Base-by-base conservation (phyloP, 1,140 invertebrate genomes). In the Hylyphantes graminicola region DNA sequence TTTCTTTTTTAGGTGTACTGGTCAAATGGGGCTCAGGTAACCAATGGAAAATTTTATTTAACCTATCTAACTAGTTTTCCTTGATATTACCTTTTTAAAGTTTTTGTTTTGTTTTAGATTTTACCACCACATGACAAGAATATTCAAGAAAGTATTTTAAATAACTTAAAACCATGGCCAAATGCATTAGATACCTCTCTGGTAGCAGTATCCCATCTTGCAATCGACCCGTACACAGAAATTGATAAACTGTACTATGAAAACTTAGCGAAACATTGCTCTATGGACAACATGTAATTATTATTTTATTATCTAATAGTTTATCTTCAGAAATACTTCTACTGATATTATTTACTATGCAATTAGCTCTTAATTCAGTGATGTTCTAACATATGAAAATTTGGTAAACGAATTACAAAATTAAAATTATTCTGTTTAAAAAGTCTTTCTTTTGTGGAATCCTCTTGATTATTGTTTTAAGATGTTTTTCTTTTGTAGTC, bases 51-150 rank as follows among this genome's bases (percentile, higher is more conserved):
- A 3, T 68, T 55, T 74, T 74, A 57, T 3, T 74, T 10, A 55
- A 21, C 10, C 21, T 19, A 10, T 73, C 13, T 68, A 7, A 68
- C 65, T 68, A 13, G 4, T 19, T 68, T 19, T 13, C 15, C 21
- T 13, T 68, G 5, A 68, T 13, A 19, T 15, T 61, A 61, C 12
- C 17, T 61, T 35, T 35, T 35, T 35, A 35, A n/a, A 35, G 35
- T 35, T 35, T 35, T 35, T 35, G 8, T 72, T 63, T 73, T 17
- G 17, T 81, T 86, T 11, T 88, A 99, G 93, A 99, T 99, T 67
- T 95, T 98, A 75, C 90, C 94, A 0, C 98, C 98, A 0, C 94
- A 96, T 87, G 98, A 99, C 90, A 94, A 94, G 88, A 92, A 93
- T 67, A 98, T 99, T 85, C 93, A 98, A 87, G 90, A 93, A 21